phyloP scores from a whole-genome alignment of 2,888 invertebrate species.

The Andrena chrysosceles region DNA sequence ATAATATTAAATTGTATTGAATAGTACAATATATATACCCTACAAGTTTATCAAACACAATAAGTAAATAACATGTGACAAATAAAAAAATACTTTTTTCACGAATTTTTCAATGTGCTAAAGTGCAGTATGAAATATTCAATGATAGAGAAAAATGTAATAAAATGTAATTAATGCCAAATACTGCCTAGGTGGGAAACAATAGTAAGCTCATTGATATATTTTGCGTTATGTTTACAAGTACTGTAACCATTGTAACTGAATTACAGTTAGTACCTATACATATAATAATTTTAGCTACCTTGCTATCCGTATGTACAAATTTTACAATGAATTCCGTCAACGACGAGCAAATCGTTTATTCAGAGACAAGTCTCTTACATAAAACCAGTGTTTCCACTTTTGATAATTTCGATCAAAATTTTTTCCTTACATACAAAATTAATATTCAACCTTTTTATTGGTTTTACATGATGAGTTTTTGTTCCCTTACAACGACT shows the following conservation, averaged over 20 bases:
- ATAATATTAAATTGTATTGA: conserved; percentile 48
- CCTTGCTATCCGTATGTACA: conserved; percentile 40
- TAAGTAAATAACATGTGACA: not conserved
- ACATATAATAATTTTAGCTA: conserved; percentile 19
- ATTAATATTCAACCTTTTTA: not conserved
- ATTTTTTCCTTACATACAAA: not conserved
- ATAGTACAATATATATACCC: not conserved
- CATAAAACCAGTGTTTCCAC: not conserved
- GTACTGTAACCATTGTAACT: conserved; percentile 19
- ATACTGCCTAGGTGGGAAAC: not conserved
- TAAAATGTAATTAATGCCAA: not conserved
- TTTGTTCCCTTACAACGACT: not conserved
- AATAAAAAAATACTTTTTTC: no score
- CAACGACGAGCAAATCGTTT: conserved; percentile 15
- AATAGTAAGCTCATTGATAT: conserved; percentile 22
- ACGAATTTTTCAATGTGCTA: no score
- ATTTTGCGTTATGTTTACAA: conserved; percentile 32
- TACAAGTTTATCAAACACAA: not conserved
- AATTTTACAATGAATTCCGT: conserved; percentile 27
- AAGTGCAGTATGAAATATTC: not conserved
- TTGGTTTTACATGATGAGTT: not conserved
- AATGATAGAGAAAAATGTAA: not conserved
- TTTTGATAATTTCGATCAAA: not conserved
- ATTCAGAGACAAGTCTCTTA: not conserved
- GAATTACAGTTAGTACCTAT: conserved; percentile 18